Conservation (phyloP, 2,113 vertebrate species). For the Micromys minutus region DNA sequence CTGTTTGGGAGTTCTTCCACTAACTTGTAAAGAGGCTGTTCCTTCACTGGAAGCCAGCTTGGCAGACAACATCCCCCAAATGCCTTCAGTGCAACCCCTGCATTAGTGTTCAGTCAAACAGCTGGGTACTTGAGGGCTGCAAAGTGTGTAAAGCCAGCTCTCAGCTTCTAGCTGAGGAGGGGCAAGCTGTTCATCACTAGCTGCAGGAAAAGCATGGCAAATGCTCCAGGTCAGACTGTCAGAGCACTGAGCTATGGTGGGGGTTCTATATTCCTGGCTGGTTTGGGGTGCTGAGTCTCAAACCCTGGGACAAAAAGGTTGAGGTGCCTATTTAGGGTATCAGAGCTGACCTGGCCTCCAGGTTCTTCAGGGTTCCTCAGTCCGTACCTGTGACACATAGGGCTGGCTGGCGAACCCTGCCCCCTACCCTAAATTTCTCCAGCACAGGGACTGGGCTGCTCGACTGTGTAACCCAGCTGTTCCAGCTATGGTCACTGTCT, state of each 20-base stretch:
- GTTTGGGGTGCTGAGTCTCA: neutral
- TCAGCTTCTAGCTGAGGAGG: rapidly evolving
- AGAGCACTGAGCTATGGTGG: neutral
- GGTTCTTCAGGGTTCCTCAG: neutral
- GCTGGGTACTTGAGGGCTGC: rapidly evolving
- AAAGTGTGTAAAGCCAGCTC: rapidly evolving
- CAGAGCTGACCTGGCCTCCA: neutral
- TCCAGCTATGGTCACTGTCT: neutral
- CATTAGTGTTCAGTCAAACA: neutral
- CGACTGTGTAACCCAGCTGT: neutral
- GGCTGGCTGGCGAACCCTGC: neutral
- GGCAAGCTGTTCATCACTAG: neutral
- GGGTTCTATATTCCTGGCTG: neutral
- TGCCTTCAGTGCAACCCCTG: neutral
- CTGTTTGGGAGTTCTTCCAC: rapidly evolving
- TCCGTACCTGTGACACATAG: neutral
- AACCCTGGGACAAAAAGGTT: neutral
- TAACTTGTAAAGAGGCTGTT: neutral
- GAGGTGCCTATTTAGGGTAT: neutral
- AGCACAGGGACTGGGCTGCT: no score
- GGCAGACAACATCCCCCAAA: neutral
- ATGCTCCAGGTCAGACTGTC: neutral
- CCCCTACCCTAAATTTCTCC: neutral
- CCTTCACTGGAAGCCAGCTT: neutral
- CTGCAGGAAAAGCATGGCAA: neutral